Evolutionary conservation across 2,888 invertebrate genomes (phyloP).

Genomic region (Chrysodeixis includens): DNA sequence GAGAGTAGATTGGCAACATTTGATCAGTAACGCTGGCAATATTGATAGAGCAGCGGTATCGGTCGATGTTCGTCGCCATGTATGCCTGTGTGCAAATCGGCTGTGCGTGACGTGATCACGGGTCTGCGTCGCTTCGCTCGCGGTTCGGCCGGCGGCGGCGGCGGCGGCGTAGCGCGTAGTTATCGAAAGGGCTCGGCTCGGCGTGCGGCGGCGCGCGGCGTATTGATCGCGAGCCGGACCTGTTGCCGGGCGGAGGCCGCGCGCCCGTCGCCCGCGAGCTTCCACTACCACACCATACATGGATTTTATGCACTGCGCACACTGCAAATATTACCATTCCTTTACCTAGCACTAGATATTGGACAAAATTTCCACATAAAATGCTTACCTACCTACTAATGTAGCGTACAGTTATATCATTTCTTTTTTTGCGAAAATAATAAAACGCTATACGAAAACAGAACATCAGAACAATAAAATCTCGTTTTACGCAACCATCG

Average conservation of each 20-base stretch:
- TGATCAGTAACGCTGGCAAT: slow-evolving; percentile 15
- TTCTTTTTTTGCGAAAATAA: not conserved
- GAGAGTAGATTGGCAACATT: slow-evolving; percentile 4
- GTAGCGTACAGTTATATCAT: not conserved
- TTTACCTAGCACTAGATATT: not conserved
- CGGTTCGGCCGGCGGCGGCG: slow-evolving; percentile 56
- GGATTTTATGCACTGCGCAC: slow-evolving; percentile 68
- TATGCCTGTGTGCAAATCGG: slow-evolving; percentile 56
- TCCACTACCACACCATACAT: slow-evolving; percentile 62
- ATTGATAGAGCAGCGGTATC: slow-evolving; percentile 28
- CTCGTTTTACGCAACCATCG: not conserved
- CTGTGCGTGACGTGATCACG: slow-evolving; percentile 57
- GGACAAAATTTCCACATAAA: not conserved
- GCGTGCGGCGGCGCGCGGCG: slow-evolving; percentile 78
- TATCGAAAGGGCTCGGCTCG: slow-evolving; percentile 74
- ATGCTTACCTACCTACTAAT: not conserved
- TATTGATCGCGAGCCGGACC: slow-evolving; percentile 85
- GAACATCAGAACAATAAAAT: slow-evolving; percentile 1
- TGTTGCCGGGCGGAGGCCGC: slow-evolving; percentile 85
- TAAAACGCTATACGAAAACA: not conserved
- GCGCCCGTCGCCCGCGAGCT: slow-evolving; percentile 41
- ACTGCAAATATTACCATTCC: slow-evolving; percentile 60
- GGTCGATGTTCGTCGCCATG: slow-evolving; percentile 44
- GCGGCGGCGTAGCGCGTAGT: slow-evolving; percentile 61
- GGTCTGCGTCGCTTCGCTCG: slow-evolving; percentile 52